Percentiles rank a stretch among this genome's conserved stretches.
Conservation (phyloP, 1,140 invertebrate genomes). For the Chionoecetes opilio region DNA sequence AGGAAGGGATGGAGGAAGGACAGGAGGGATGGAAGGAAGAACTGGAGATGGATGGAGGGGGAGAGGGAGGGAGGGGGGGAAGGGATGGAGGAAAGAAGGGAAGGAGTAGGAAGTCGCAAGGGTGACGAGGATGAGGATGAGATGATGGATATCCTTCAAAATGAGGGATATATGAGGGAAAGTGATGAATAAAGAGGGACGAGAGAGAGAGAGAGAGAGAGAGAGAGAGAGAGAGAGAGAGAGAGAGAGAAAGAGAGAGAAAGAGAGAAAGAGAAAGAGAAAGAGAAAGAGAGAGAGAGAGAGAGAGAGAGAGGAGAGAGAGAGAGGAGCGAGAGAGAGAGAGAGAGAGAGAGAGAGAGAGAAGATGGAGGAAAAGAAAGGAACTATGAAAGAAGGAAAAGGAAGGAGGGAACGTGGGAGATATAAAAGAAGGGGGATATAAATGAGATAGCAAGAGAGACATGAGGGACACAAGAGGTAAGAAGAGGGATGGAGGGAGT, state of each 20-base stretch:
- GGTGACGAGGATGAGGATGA: neutral
- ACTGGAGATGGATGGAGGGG: neutral
- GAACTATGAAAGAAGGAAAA: neutral
- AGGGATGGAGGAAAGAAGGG: neutral
- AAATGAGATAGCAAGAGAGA: neutral
- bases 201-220: neutral
- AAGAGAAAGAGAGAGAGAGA: neutral
- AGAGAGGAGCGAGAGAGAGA: neutral
- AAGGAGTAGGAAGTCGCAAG: neutral
- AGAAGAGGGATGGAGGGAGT: neutral
- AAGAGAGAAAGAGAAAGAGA: neutral
- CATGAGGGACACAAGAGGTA: neutral
- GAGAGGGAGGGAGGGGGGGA: neutral
- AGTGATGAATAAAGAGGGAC: neutral
- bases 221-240: neutral
- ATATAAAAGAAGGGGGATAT: too few species aligned
- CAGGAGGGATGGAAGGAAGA: neutral
- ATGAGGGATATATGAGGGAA: neutral
- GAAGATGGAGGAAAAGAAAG: neutral
- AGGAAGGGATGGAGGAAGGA: neutral
- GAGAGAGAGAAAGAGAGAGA: neutral
- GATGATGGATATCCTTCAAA: too few species aligned
- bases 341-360: neutral
- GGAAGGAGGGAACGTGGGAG: too few species aligned
- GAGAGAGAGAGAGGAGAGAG: neutral